Base-by-base conservation (phyloP, 2,888 invertebrate genomes). In the Palloptera scutellata region DNA sequence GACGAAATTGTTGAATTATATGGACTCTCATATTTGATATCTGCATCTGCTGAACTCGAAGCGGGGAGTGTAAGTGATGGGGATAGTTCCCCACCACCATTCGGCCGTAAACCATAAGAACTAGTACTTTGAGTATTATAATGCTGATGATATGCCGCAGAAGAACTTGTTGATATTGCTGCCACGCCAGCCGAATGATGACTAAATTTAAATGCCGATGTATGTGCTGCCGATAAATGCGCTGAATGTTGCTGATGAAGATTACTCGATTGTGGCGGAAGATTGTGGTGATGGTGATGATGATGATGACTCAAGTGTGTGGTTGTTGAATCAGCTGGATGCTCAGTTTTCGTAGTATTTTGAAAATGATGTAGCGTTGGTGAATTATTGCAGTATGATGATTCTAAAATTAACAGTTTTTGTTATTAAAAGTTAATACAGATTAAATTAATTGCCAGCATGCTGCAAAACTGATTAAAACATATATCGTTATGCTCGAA, bases 311-410 rank as follows among this genome's bases (percentile, higher is more conserved):
- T 70, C 41, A 74, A 42, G 64, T 74, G 73, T 42, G 81, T 78
- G 57, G 84, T 84, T 15, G 85, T 85, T n/a, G 85, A 85, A 74
- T 85, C 85, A 51, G 30, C 30, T 30, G 85, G 84, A 74, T 84
- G 81, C 72, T 85, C 85, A 43, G 80, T 77, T 74, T 84, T 82
- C 30, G 30, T 30, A 6, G 81, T 80, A 66, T 78, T 83, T 58
- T 80, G 77, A 62, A 77, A 79, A 65, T 77, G 76, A 61, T 79
- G 79, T n/a, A 73, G 62, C 1, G 77, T 62, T 48, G 83, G 71
- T 11, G 78, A 73, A 68, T 81, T 82, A 55, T 72, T 79, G 72
- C 83, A 80, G 70, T 81, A 83, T 40, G 76, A 5, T 11, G 61
- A 5, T 54, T 66, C 66, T 66, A 30, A 30, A 30, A 30, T 30